phyloP scores from a whole-genome alignment of 2,113 vertebrate species.

The Phalacrocorax carbo region DNA sequence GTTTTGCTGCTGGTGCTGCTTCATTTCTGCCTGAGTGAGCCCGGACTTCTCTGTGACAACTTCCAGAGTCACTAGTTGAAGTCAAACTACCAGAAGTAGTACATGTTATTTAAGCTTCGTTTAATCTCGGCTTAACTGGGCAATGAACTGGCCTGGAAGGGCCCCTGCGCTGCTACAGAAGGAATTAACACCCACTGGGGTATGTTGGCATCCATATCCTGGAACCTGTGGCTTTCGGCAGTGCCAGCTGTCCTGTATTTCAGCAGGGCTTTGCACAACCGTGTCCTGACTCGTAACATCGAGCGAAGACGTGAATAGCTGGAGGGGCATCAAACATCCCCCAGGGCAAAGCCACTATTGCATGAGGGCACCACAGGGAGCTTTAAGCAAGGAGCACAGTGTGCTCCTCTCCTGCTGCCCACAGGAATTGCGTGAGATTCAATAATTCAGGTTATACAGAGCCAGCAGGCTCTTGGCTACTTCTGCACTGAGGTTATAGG shows the following conservation, averaged over 20 bases:
- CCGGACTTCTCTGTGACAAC: background rate
- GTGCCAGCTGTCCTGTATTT: background rate
- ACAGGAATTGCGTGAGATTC: accelerated
- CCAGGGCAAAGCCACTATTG: background rate
- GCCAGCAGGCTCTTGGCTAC: background rate
- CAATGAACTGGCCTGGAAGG: background rate
- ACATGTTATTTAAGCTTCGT: background rate
- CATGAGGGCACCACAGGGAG: background rate
- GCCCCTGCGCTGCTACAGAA: background rate
- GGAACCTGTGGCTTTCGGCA: background rate
- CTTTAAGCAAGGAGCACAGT: background rate
- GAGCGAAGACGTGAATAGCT: background rate
- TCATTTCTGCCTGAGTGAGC: accelerated
- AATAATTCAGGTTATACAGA: accelerated
- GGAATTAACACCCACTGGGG: background rate
- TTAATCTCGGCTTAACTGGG: background rate
- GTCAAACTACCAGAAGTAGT: background rate
- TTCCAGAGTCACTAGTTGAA: background rate
- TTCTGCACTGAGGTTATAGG: background rate
- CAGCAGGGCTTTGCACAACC: background rate
- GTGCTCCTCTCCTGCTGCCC: background rate
- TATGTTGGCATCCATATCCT: background rate
- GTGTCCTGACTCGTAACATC: background rate
- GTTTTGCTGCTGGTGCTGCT: background rate
- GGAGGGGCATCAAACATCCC: background rate